phyloP scores from a whole-genome alignment of 2,888 invertebrate genomes.

The Oscheius myriophilus region DNA sequence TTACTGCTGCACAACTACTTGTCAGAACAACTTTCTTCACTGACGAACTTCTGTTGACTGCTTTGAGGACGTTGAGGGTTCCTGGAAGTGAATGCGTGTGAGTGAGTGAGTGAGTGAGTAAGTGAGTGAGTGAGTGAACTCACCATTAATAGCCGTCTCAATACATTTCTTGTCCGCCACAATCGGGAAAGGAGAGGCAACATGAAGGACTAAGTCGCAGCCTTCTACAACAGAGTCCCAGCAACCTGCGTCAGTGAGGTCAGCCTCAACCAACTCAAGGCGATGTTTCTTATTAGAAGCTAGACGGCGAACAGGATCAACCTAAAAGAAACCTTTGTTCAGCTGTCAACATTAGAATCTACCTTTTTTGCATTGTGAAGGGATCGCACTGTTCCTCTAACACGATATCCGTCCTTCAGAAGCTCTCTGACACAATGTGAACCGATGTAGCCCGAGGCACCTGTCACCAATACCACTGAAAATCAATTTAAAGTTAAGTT shows the following conservation, averaged over 20 bases:
- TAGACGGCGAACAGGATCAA: slow-evolving; percentile 45
- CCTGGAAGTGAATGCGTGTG: slow-evolving; percentile 29
- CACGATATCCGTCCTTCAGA: slow-evolving; percentile 73
- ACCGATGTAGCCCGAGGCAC: slow-evolving; percentile 74
- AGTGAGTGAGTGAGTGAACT: slow-evolving; percentile 9
- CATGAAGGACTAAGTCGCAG: slow-evolving; percentile 66
- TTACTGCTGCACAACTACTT: slow-evolving; percentile 73
- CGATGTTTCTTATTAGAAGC: slow-evolving; percentile 33
- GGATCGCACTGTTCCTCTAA: slow-evolving; percentile 72
- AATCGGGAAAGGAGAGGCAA: slow-evolving; percentile 69
- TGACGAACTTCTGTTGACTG: slow-evolving; percentile 69
- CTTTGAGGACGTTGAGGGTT: slow-evolving; percentile 56
- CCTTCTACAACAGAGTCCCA: slow-evolving; percentile 61
- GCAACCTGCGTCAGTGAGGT: slow-evolving; percentile 50
- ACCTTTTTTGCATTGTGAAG: slow-evolving; percentile 62
- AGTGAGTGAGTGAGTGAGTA: slow-evolving; percentile 15
- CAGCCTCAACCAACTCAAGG: slow-evolving; percentile 67
- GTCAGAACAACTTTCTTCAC: slow-evolving; percentile 75
- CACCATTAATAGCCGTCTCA: slow-evolving; percentile 44
- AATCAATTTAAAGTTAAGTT: too few species aligned
- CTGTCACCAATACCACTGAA: slow-evolving; percentile 74
- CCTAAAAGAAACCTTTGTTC: slow-evolving; percentile 28
- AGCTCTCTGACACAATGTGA: slow-evolving; percentile 74
- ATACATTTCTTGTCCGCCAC: slow-evolving; percentile 61
- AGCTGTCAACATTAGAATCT: slow-evolving; percentile 8